Conservation (phyloP, 2,797 vertebrate species). For the Luscinia megarhynchos region DNA sequence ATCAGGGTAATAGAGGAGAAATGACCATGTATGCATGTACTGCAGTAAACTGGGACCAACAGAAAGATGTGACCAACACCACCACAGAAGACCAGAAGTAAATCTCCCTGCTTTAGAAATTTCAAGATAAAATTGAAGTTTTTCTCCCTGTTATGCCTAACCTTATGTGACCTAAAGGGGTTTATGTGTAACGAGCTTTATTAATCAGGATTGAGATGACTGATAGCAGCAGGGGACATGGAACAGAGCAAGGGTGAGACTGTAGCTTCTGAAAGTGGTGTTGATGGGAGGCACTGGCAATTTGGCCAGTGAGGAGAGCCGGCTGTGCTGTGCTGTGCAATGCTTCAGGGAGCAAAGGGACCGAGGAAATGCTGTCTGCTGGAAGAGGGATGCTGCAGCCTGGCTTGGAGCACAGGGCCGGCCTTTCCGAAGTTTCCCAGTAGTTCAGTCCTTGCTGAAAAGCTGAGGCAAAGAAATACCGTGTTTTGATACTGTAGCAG, state of each 20-base stretch:
- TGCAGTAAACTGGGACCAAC: not conserved
- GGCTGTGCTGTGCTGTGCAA: not conserved
- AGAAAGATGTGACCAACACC: not conserved
- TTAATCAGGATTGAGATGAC: not conserved
- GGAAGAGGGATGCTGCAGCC: not conserved
- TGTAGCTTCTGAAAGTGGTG: rapidly evolving
- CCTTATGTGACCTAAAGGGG: not conserved
- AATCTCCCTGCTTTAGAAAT: not conserved
- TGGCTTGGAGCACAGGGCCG: not conserved
- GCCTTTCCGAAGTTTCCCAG: not conserved
- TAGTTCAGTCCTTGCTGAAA: not conserved
- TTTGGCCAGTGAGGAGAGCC: not conserved
- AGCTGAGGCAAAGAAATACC: not conserved
- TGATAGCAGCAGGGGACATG: not conserved
- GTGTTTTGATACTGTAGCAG: not conserved
- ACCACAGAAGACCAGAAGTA: not conserved
- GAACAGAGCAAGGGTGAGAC: not conserved
- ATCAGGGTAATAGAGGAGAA: not conserved
- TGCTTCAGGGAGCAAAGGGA: not conserved
- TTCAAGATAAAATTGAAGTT: not conserved
- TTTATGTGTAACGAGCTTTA: not conserved
- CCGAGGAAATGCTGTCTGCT: not conserved
- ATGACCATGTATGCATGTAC: not conserved
- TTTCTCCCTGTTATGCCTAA: not conserved
- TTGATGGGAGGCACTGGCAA: not conserved